Percentiles rank a stretch among this genome's conserved stretches.
These are phyloP conservation scores for Odontesthes bonariensis DNA, from an alignment of 2,113 vertebrate species.

Conservation along the genomic window DNA sequence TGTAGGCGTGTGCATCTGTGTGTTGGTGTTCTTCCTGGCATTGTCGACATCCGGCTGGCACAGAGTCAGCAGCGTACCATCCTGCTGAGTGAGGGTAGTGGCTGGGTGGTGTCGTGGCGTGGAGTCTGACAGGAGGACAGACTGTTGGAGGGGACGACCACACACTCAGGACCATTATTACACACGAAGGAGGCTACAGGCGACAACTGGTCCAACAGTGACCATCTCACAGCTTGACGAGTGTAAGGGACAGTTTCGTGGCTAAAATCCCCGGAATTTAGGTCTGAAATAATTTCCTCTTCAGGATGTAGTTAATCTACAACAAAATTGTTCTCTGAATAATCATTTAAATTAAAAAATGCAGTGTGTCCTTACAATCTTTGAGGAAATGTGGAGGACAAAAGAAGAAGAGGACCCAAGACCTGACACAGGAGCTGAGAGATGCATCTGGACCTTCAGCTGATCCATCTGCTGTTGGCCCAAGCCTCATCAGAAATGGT, in stretches of 20 bases:
- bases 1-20: conserved; percentile 55
- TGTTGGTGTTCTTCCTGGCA: conserved; percentile 49
- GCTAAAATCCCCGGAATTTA: too few species aligned
- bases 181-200: conserved; percentile 28
- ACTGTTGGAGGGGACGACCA: conserved; percentile 44
- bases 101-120: conserved; percentile 25
- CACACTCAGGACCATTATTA: conserved; percentile 48
- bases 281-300: too few species aligned
- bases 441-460: too few species aligned
- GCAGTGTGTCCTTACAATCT: too few species aligned
- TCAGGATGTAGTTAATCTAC: too few species aligned
- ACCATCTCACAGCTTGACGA: background rate
- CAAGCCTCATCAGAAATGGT: too few species aligned
- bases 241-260: background rate
- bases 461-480: too few species aligned
- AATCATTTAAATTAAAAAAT: too few species aligned
- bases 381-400: too few species aligned
- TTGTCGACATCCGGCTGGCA: conserved; percentile 39
- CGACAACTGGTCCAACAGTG: background rate
- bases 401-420: too few species aligned
- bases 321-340: too few species aligned
- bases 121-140: conserved; percentile 60
- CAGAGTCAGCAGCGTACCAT: conserved; percentile 33
- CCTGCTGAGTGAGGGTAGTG: conserved; percentile 51
- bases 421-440: too few species aligned